Conservation (phyloP, 1,140 invertebrate genomes). For the Heliconius hewitsoni region DNA sequence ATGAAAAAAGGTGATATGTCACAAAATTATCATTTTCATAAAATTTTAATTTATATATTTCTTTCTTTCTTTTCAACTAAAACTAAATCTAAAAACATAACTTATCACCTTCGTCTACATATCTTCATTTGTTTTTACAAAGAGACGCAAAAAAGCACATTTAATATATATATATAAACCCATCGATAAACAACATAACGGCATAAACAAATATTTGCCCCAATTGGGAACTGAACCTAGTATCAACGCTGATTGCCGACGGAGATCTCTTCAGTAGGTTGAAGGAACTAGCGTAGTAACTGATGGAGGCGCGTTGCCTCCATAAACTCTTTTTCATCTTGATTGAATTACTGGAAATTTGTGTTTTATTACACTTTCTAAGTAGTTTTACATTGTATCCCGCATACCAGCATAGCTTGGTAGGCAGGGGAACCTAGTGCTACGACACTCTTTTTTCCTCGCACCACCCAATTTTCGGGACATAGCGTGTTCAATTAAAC, state of each 20-base stretch:
- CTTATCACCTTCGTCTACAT: too few relatives aligned
- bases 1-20: neutral
- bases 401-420: too few relatives aligned
- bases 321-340: slow-evolving; percentile 36
- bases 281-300: slow-evolving; percentile 33
- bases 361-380: neutral
- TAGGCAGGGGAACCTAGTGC: too few relatives aligned
- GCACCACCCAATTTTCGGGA: too few relatives aligned
- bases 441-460: too few relatives aligned
- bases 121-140: too few relatives aligned
- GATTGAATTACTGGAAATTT: slow-evolving; percentile 4
- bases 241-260: slow-evolving; percentile 46
- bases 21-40: neutral
- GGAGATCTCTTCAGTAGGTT: slow-evolving; percentile 43
- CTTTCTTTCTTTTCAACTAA: too few relatives aligned
- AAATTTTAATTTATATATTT: too few relatives aligned
- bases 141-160: too few relatives aligned
- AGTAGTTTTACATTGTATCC: neutral
- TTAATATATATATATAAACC: neutral
- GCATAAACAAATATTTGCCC: slow-evolving; percentile 1
- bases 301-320: slow-evolving; percentile 40
- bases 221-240: slow-evolving; percentile 40
- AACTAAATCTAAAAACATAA: too few relatives aligned
- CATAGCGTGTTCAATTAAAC: too few relatives aligned
- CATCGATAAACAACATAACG: slow-evolving; percentile 2